Percentiles rank a stretch among this genome's conserved stretches.
phyloP scores from a whole-genome alignment of 2,797 vertebrate species.

The Ptychobarbus kaznakovi region DNA sequence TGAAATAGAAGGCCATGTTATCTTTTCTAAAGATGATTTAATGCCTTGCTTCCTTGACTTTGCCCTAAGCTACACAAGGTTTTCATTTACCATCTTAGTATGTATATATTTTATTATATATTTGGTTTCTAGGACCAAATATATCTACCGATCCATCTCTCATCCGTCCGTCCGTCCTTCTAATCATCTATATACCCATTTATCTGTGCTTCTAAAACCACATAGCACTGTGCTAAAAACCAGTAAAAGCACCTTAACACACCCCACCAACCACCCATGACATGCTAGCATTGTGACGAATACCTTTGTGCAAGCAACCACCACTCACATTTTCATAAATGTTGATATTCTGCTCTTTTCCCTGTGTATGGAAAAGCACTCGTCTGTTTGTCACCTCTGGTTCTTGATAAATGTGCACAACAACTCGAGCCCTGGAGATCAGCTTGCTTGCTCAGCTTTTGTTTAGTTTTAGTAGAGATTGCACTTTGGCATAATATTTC shows the following conservation, averaged over 20 bases:
- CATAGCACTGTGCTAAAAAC: not conserved
- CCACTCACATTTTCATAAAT: not conserved
- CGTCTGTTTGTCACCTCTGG: conserved; percentile 12
- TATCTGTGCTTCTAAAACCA: not conserved
- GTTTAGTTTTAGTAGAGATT: not conserved
- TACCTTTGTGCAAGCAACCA: not conserved
- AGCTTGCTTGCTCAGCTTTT: conserved; percentile 51
- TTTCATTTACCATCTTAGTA: conserved; percentile 54
- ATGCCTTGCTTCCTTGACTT: conserved; percentile 74
- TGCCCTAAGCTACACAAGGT: conserved; percentile 57
- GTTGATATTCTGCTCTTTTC: not conserved
- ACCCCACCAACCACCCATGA: not conserved
- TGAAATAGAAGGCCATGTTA: conserved; percentile 73
- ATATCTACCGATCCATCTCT: not conserved
- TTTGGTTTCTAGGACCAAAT: conserved; percentile 63
- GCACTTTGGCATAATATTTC: conserved; percentile 63
- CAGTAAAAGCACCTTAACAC: not conserved
- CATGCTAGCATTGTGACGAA: not conserved
- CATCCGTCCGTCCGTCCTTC: not conserved
- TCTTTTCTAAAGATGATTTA: conserved; percentile 76
- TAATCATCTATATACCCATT: too few species aligned
- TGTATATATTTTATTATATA: conserved; percentile 58
- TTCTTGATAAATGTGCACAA: conserved; percentile 28
- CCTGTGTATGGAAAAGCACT: not conserved
- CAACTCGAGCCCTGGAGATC: conserved; percentile 44